A percentile compares a stretch with the other conserved stretches of the same genome.
phyloP scores from a whole-genome alignment of 1,140 invertebrate genomes.

The Megalopta genalis region DNA sequence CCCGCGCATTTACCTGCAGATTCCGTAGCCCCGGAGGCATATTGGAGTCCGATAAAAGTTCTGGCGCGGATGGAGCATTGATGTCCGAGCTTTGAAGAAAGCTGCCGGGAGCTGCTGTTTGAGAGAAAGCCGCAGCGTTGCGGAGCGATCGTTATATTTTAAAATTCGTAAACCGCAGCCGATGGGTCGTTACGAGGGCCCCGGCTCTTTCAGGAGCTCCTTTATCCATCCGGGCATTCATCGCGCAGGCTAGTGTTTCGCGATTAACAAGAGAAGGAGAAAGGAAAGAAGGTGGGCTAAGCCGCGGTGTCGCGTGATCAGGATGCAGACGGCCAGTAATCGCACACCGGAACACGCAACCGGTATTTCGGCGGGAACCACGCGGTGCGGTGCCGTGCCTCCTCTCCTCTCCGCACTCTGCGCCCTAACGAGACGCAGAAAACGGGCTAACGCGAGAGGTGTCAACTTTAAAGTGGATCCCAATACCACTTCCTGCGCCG shows the following conservation, averaged over 20 bases:
- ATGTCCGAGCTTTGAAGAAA: too few species aligned
- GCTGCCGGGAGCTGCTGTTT: too few species aligned
- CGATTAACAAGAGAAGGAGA: conserved; percentile 22
- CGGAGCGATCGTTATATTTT: not conserved
- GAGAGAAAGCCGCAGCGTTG: not conserved
- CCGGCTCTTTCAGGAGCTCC: not conserved
- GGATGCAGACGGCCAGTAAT: conserved; percentile 44
- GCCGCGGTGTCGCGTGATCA: conserved; percentile 49
- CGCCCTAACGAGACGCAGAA: conserved; percentile 36
- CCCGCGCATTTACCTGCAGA: too few species aligned
- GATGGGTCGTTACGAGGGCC: not conserved
- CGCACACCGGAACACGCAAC: conserved; percentile 52
- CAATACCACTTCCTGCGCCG: conserved; percentile 45
- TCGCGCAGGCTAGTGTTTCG: conserved; percentile 30
- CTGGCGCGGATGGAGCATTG: too few species aligned
- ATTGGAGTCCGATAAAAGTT: too few species aligned
- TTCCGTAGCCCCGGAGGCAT: too few species aligned
- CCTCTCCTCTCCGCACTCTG: fast-evolving
- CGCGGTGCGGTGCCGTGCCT: not conserved
- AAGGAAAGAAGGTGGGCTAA: conserved; percentile 9
- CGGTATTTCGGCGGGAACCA: conserved; percentile 42
- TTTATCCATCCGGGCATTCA: conserved; percentile 6
- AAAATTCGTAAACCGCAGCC: not conserved
- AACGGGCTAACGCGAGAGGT: conserved; percentile 39
- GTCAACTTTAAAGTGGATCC: conserved; percentile 53